phyloP scores from a whole-genome alignment of 2,113 vertebrate genomes.

The Riparia riparia region DNA sequence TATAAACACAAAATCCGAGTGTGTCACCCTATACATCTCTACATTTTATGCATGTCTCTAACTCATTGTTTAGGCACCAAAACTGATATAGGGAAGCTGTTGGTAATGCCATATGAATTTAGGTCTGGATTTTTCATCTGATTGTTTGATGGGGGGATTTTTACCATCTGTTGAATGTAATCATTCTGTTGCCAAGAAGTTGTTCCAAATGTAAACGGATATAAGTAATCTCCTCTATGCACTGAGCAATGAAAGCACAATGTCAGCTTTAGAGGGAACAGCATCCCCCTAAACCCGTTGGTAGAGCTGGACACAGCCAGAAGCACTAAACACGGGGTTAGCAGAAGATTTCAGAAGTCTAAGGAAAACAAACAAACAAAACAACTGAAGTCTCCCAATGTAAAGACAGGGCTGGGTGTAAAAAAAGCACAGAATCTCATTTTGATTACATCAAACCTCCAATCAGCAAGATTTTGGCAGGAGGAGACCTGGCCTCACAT shows the following conservation, averaged over 20 bases:
- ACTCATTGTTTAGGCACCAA: not conserved
- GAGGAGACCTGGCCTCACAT: not conserved
- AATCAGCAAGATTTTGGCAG: not conserved
- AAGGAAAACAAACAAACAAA: not conserved
- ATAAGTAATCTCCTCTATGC: not conserved
- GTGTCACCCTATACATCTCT: not conserved
- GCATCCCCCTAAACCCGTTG: not conserved
- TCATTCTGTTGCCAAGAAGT: not conserved
- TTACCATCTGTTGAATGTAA: not conserved
- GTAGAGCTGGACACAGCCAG: not conserved
- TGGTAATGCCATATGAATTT: not conserved
- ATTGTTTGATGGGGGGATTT: not conserved
- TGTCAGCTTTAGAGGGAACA: not conserved
- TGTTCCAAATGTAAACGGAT: not conserved
- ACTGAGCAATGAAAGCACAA: not conserved
- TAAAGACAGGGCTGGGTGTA: not conserved
- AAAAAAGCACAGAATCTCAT: not conserved
- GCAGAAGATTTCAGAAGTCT: not conserved
- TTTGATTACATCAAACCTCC: not conserved
- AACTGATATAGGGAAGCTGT: not conserved
- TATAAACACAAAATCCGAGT: not conserved
- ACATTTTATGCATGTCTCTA: not conserved
- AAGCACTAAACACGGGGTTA: not conserved
- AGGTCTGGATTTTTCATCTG: not conserved
- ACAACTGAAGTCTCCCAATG: not conserved